phyloP scores from a whole-genome alignment of 2,888 invertebrate genomes.

The Rhabditophanes sp. region DNA sequence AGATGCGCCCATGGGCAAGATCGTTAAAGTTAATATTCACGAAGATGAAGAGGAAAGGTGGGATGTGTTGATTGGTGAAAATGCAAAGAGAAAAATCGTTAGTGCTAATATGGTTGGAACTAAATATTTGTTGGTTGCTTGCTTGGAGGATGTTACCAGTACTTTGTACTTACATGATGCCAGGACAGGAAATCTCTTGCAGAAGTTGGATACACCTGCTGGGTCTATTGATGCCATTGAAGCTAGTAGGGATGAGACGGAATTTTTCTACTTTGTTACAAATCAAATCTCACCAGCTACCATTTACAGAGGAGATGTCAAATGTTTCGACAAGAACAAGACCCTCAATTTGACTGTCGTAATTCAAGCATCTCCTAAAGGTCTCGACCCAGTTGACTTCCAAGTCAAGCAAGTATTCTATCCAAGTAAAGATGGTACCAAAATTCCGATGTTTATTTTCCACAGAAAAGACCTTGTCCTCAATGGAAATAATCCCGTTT shows the following conservation, averaged over 20 bases:
- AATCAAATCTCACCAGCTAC: no score
- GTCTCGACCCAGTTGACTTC: conserved; percentile 62
- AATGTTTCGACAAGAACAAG: no score
- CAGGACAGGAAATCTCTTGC: conserved; percentile 57
- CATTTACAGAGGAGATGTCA: no score
- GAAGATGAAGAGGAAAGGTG: no score
- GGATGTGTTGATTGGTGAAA: conserved; percentile 66
- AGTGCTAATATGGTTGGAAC: conserved; percentile 69
- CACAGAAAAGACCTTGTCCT: conserved; percentile 39
- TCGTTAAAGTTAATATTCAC: conserved; percentile 60
- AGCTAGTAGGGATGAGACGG: no score
- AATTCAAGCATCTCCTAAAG: conserved; percentile 43
- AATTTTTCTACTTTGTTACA: no score
- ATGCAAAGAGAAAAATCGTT: conserved; percentile 70
- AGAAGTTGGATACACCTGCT: no score
- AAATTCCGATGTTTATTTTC: conserved; percentile 80
- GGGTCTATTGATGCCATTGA: no score
- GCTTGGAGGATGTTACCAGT: conserved; percentile 84
- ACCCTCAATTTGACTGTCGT: no score
- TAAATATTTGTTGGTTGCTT: conserved; percentile 71
- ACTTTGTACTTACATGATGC: conserved; percentile 65
- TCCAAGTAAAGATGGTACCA: conserved; percentile 63
- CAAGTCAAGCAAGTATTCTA: conserved; percentile 61
- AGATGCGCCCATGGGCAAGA: conserved; percentile 73
- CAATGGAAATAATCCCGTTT: conserved; percentile 50